Evolutionary conservation across 2,113 vertebrate genomes (phyloP).

Genomic region (Cephalopterus ornatus): DNA sequence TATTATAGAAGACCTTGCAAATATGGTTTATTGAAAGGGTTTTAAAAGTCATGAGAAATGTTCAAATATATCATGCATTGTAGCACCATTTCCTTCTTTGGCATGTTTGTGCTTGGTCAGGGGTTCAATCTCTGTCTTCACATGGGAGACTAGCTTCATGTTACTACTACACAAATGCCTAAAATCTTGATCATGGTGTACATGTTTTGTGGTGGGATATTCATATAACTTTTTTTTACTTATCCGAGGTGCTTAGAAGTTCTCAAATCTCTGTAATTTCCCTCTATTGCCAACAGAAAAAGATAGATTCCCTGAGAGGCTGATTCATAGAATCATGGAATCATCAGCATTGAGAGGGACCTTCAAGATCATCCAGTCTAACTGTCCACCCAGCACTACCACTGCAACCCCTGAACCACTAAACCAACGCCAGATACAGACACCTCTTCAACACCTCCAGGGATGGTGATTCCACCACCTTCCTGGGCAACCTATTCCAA

Average conservation of each 20-base stretch:
- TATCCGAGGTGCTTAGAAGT: neutral
- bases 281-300: neutral
- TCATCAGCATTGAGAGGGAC: neutral
- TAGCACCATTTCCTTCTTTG: neutral
- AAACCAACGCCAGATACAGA: neutral
- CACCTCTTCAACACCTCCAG: neutral
- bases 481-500: no score
- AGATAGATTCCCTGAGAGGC: neutral
- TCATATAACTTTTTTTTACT: neutral
- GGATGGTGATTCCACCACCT: no score
- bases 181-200: neutral
- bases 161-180: neutral
- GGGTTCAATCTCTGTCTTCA: neutral
- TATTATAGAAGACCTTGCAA: neutral
- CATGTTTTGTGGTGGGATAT: neutral
- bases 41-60: neutral
- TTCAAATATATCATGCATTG: neutral
- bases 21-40: neutral
- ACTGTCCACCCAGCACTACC: neutral
- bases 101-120: neutral
- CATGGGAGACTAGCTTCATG: neutral
- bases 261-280: neutral
- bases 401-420: neutral
- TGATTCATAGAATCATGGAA: neutral
- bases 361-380: neutral